These are phyloP conservation scores for Coelogynopora nodosa DNA, from an alignment of 2,888 invertebrate genomes.

Conservation along the genomic window DNA sequence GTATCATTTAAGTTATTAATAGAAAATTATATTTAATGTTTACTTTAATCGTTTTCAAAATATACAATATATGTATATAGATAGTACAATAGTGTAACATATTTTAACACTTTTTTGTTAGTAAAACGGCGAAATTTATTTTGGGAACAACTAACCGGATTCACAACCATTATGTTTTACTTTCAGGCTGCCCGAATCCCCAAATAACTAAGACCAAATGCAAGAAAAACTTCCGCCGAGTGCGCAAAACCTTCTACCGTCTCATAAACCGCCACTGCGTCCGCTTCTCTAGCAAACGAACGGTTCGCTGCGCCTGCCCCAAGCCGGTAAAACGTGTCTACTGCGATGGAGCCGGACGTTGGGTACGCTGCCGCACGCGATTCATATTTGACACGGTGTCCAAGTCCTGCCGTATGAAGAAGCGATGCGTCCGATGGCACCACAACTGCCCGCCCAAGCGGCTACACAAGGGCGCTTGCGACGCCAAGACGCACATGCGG, in stretches of 20 bases:
- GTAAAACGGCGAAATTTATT: too few species aligned
- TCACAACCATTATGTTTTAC: background rate
- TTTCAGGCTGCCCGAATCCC: constrained; percentile 22
- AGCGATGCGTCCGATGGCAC: constrained; percentile 39
- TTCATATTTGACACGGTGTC: constrained; percentile 21
- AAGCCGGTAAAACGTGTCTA: constrained; percentile 32
- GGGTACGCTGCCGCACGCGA: constrained; percentile 38
- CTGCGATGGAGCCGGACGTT: constrained; percentile 40
- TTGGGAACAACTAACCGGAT: too few species aligned
- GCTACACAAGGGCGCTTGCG: background rate
- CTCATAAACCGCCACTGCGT: constrained; percentile 40
- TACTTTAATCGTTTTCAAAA: background rate
- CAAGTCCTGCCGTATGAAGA: constrained; percentile 31
- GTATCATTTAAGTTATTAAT: too few species aligned
- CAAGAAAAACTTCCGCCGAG: constrained; percentile 27
- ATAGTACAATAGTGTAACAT: too few species aligned
- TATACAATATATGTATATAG: background rate
- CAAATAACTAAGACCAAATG: background rate
- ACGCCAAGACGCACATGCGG: background rate
- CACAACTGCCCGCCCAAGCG: background rate
- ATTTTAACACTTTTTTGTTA: too few species aligned
- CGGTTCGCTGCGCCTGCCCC: constrained; percentile 35
- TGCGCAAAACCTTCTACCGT: constrained; percentile 15
- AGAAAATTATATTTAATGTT: background rate
- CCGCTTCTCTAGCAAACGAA: background rate